Percentiles rank a stretch among this genome's conserved stretches.
Evolutionary conservation across 2,113 vertebrate genomes (phyloP).

Genomic region (Colaptes auratus): DNA sequence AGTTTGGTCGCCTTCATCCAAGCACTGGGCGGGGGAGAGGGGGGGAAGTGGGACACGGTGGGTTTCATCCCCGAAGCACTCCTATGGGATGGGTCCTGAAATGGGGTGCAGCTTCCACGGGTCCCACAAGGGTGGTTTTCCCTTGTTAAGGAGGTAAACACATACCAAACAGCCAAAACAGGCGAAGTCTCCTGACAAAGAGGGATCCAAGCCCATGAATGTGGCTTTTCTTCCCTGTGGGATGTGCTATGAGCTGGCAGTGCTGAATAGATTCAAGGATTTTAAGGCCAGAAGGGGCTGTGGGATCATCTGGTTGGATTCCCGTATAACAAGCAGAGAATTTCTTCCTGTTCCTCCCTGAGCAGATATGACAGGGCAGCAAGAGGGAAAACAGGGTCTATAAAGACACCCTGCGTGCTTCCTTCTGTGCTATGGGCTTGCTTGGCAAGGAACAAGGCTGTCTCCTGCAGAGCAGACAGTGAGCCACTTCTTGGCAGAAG

Average conservation of each 20-base stretch:
- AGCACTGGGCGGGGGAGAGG: too few species aligned
- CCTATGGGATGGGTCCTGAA: not conserved
- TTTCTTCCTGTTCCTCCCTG: not conserved
- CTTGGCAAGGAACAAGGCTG: accelerated
- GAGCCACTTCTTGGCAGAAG: not conserved
- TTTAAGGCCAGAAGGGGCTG: constrained; percentile 4
- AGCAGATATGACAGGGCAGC: not conserved
- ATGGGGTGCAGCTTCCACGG: accelerated
- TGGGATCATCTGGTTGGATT: constrained; percentile 25
- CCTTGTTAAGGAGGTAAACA: accelerated
- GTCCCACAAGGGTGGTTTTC: not conserved
- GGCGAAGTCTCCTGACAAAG: not conserved
- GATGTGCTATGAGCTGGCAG: constrained; percentile 27
- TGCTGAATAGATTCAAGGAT: not conserved
- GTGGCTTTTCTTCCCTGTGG: constrained; percentile 24
- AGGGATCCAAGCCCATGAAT: not conserved
- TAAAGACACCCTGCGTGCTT: not conserved
- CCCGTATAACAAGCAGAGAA: not conserved
- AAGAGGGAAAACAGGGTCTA: not conserved
- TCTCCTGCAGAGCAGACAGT: not conserved
- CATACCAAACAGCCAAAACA: not conserved
- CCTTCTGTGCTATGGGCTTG: not conserved
- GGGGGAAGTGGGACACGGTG: not conserved
- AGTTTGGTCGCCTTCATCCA: not conserved
- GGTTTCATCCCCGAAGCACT: not conserved